Evolutionary conservation across 2,797 vertebrate species (phyloP), one percentile per base, ranked within the genome.

Genomic region (Knipowitschia caucasica): DNA sequence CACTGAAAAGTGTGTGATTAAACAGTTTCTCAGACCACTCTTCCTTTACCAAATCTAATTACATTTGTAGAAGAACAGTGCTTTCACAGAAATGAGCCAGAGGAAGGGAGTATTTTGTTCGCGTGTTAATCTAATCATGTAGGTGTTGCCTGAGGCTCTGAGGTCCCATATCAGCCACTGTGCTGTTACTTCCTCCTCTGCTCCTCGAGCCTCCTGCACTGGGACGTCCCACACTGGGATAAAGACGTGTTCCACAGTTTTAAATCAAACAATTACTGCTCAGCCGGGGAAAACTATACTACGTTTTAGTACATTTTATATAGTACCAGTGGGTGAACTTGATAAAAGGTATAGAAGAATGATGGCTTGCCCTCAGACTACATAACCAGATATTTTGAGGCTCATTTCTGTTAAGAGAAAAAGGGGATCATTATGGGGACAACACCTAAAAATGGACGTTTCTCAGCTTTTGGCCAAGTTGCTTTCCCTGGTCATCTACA

Each of bases 241-340:
- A 44, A 59, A 10, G 49, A 53, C n/a, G 63, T 58, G 71, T 60
- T 72, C 66, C 11, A 53, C 68, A n/a, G n/a, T n/a, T 71, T 72
- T 81, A 77, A 81, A 82, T 82, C 70, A 68, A 59, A 49, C 63
- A 77, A 83, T 82, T 80, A 81, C 64, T 76, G 69, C 62, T 73
- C 61, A 67, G 58, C 29, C 8, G 20, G 42, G 69, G 69, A n/a
- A n/a, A n/a, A n/a, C n/a, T 64, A 70, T 42, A 42, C 34, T 12
- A 49, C 66, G n/a, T 40, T 69, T 66, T 26, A n/a, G 49, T 57
- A 34, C 18, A 14, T 49, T n/a, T 76, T 72, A 69, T 67, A 56
- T 56, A 39, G 17, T 45, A 31, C 73, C 45, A 0, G 17, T 18
- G 62, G 61, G 69, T 69, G 59, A 23, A 23, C 11, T 11, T n/a